Evolutionary conservation across 2,113 vertebrate species (phyloP), one percentile per base, ranked within the genome.

Genomic region (Labeo rohita): DNA sequence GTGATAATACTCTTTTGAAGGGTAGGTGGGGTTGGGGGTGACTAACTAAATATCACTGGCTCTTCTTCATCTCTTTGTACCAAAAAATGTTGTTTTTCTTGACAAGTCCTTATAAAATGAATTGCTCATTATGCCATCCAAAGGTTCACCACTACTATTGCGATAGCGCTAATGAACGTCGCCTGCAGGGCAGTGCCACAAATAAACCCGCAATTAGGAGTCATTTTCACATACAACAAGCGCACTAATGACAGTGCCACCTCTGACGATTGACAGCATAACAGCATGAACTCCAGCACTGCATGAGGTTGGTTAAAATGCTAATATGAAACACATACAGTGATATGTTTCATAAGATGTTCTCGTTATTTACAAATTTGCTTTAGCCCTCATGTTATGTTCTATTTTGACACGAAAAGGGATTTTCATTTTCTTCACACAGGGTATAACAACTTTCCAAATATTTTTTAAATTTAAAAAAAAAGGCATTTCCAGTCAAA

Each of bases 131-230:
- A 90, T 66, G 78, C 65, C 74, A 84, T 90, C 85, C 50, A 12
- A 85, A 88, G 85, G 68, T 88, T 83, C 81, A 80, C 86, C 87
- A 88, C 73, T 84, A 72, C 72, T 82, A 88, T 86, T 90, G 85
- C 77, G 63, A 83, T 49, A 84, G 73, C 72, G 45, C 77, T 88
- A 86, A 90, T 82, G 85, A 90, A 74, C 81, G 84, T 80, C 18
- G 77, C 36, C 85, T 85, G 78, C 85, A 84, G 83, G 87, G 86
- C 28, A 66, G 34, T 73, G 83, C 54, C 66, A 21, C 78, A 78
- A 78, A 68, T 79, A 65, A 89, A 78, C 84, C 74, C 80, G 59
- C 84, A 89, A 89, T 89, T 89, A 87, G 28, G 73, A 85, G 86
- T 61, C 65, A 87, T 87, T 89, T 89, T 80, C 84, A 80, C 23